Base-by-base conservation (phyloP, 2,113 vertebrate species). In the Puntigrus tetrazona region DNA sequence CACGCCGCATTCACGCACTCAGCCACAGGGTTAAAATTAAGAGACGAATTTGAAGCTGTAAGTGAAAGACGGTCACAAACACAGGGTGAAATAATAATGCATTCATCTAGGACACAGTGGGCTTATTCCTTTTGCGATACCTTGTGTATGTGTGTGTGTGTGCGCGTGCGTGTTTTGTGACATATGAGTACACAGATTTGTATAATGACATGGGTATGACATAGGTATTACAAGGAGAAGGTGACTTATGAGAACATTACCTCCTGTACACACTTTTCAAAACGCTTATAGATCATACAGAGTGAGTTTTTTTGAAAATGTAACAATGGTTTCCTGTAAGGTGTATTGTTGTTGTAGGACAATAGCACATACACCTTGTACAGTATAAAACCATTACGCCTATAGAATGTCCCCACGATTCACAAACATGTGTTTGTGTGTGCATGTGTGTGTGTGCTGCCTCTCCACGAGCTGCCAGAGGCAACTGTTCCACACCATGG, bases 401-500 rank as follows among this genome's bases (percentile, higher is more conserved):
- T n/a, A n/a, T n/a, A n/a, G n/a, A n/a, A n/a, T n/a, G n/a, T n/a
- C n/a, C n/a, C n/a, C n/a, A n/a, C n/a, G n/a, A n/a, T n/a, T n/a
- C n/a, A n/a, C n/a, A n/a, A n/a, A n/a, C n/a, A n/a, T 74, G 52
- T 72, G 82, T 61, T 18, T 86, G 27, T 43, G 7, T 43, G 41
- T 38, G 36, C 4, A 14, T 47, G 13, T 59, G 74, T 82, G 31
- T 50, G 57, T 34, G 36, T 34, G 29, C 55, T 78, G 63, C 59
- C 59, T 78, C 83, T 74, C 14, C 83, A 47, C 76, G 27, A 47
- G 18, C 18, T 88, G 87, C 87, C 87, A 86, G 63, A 82, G 87
- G 82, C 85, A 81, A 85, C 74, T 84, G 87, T 88, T 88, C 87
- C 87, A 88, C 85, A 84, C 85, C 69, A 84, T 82, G 78, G 87